These are phyloP conservation scores for Limnephilus lunatus DNA, from an alignment of 2,888 invertebrate species.

Conservation along the genomic window DNA sequence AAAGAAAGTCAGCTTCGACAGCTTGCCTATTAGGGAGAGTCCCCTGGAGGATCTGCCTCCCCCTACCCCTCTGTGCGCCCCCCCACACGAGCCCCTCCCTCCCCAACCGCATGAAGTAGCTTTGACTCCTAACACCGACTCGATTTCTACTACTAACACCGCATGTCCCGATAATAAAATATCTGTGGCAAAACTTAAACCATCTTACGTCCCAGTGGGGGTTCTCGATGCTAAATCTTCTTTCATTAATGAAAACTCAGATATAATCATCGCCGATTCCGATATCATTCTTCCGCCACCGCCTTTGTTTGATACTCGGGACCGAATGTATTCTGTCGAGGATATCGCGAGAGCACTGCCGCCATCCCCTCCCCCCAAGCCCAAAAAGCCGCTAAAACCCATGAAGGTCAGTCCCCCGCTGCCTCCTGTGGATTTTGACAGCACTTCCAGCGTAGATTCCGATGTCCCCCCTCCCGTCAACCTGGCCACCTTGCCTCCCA, in stretches of 20 bases:
- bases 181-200: conserved; percentile 42
- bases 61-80: not conserved
- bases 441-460: conserved; percentile 73
- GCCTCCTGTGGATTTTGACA: conserved; percentile 70
- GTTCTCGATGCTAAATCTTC: conserved; percentile 59
- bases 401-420: conserved; percentile 68
- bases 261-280: conserved; percentile 61
- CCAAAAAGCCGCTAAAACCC: not conserved
- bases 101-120: conserved; percentile 56
- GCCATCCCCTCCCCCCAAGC: conserved; percentile 71
- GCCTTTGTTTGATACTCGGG: conserved; percentile 55
- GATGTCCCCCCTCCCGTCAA: conserved; percentile 76
- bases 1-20: conserved; percentile 65
- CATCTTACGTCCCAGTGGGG: conserved; percentile 38
- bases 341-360: conserved; percentile 68
- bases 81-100: conserved; percentile 10
- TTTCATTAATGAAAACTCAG: conserved; percentile 60
- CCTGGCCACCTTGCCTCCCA: conserved; percentile 73
- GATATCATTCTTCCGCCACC: conserved; percentile 65
- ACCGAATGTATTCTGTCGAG: conserved; percentile 49
- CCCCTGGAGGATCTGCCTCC: conserved; percentile 2
- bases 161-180: conserved; percentile 49
- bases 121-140: conserved; percentile 31
- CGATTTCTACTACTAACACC: conserved; percentile 55
- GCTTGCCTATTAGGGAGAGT: conserved; percentile 41